Base-by-base conservation (phyloP, 2,797 vertebrate species). In the Bufotes viridis region DNA sequence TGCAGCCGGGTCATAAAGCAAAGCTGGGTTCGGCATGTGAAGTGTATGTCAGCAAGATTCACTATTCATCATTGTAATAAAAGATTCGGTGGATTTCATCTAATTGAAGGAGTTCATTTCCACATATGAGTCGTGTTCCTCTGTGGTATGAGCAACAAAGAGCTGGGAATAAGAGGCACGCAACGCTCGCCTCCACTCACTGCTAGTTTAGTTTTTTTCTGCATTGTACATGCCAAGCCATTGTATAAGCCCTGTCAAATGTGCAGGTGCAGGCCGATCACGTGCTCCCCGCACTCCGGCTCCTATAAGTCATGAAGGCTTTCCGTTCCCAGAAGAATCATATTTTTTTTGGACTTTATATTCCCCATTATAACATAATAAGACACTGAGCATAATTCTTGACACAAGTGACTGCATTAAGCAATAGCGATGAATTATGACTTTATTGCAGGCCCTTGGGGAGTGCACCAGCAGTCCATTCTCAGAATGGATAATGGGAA, bases 261-360 rank as follows among this genome's bases (percentile, higher is more conserved):
- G n/a, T 60, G 78, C 81, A 89, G 87, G 90, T 85, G 67, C 18
- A 87, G 29, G 13, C 63, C 76, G 78, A 88, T 49, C 17, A 2
- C 63, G 78, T 7, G 2, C 26, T 82, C 24, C 1, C 0, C 57
- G 78, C 79, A 53, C 67, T 58, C 22, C 89, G 80, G 87, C 57
- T 0, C 20, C 83, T 0, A 0, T 74, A 75, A 87, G 55, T 90
- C 34, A 82, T 74, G 49, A 87, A 80, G 7, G 80, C 82, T 91
- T 84, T 87, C 65, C 24, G 24, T 29, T 92, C 87, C 86, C 34
- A 0, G 70, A 90, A 90, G 70, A 91, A 51, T 88, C 90, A 84
- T 80, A 78, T 18, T 75, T 89, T 70, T 42, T 78, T 81, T 81
- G 15, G 29, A 0, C 1, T 15, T 24, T 51, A 85, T 22, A 51